Evolutionary conservation across 1,140 invertebrate species (phyloP).

Genomic region (Euura saliciscinereae): DNA sequence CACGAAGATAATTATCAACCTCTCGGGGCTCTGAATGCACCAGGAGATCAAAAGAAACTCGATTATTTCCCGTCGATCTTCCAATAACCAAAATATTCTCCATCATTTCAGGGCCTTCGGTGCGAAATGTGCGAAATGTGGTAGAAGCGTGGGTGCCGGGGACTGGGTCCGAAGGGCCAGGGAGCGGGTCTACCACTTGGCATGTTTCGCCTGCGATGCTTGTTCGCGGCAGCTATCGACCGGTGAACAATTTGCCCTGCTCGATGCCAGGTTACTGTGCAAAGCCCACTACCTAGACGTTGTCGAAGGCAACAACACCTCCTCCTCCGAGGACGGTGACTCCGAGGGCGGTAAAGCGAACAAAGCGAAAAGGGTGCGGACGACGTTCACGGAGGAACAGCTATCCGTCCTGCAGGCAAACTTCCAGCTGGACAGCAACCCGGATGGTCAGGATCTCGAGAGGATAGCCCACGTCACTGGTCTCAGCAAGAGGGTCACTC

Average conservation of each 20-base stretch:
- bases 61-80: too few species aligned
- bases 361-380: slow-evolving; percentile 95
- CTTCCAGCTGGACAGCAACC: slow-evolving; percentile 97
- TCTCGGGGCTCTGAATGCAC: too few species aligned
- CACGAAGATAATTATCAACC: too few species aligned
- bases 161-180: slow-evolving; percentile 97
- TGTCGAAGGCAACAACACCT: slow-evolving; percentile 87
- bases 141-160: slow-evolving; percentile 86
- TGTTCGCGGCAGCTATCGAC: slow-evolving; percentile 96
- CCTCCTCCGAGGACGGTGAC: slow-evolving; percentile 87
- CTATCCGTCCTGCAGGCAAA: slow-evolving; percentile 96
- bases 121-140: slow-evolving; percentile 95
- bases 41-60: too few species aligned
- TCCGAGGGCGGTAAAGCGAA: slow-evolving; percentile 80
- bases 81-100: too few species aligned
- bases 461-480: slow-evolving; percentile 97
- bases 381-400: slow-evolving; percentile 98
- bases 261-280: slow-evolving; percentile 91
- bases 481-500: slow-evolving; percentile 95
- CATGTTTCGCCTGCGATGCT: slow-evolving; percentile 97
- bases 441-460: slow-evolving; percentile 97
- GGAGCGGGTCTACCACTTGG: slow-evolving; percentile 95
- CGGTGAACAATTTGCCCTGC: slow-evolving; percentile 96
- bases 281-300: slow-evolving; percentile 96
- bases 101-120: slow-evolving; percentile 85